These are phyloP conservation scores for Mico argentatus DNA, from an alignment of 2,797 vertebrate species.

Conservation along the genomic window DNA sequence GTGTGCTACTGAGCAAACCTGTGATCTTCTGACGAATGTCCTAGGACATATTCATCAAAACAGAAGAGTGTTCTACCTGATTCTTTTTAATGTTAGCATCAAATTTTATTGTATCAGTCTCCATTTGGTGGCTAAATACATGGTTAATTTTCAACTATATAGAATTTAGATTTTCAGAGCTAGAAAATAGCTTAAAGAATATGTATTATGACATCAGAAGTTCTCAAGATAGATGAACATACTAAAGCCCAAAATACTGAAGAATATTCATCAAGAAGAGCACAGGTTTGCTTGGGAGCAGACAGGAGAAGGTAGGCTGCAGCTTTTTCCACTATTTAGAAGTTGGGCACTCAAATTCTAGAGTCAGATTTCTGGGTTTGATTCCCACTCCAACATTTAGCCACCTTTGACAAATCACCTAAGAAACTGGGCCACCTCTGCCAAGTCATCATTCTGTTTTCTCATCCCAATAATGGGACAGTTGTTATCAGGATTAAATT, in stretches of 20 bases:
- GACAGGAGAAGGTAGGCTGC: background rate
- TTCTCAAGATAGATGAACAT: background rate
- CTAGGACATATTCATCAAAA: background rate
- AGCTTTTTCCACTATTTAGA: background rate
- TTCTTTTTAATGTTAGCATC: background rate
- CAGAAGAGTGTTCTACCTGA: background rate
- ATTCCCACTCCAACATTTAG: background rate
- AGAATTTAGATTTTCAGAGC: background rate
- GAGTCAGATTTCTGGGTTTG: background rate
- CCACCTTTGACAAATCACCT: background rate
- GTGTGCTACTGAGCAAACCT: background rate
- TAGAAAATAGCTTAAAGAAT: background rate
- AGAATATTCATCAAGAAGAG: background rate
- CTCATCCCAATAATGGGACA: background rate
- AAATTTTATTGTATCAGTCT: background rate
- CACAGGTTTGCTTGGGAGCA: background rate
- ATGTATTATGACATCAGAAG: background rate
- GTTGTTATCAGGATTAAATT: background rate
- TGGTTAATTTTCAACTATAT: background rate
- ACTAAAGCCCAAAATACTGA: background rate
- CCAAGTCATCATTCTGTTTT: background rate
- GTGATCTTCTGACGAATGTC: background rate
- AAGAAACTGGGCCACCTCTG: background rate
- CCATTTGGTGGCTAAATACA: background rate
- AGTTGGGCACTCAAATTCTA: background rate